phyloP scores from a whole-genome alignment of 2,797 vertebrate genomes.

The Xenentodon cancila region DNA sequence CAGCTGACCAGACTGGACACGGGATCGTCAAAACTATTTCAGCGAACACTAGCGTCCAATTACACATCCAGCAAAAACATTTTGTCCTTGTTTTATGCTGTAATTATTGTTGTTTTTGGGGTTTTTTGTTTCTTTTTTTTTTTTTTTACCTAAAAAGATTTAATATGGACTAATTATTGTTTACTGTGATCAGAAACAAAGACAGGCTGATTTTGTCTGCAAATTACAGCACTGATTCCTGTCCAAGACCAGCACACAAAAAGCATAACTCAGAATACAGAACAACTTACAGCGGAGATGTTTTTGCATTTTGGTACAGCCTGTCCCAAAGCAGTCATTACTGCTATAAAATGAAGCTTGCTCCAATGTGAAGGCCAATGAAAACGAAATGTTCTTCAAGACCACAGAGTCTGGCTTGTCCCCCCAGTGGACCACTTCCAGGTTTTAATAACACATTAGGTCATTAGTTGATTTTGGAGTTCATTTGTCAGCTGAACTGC shows the following conservation, averaged over 20 bases:
- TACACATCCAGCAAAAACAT: too few relatives aligned
- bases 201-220: too few relatives aligned
- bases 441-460: slow-evolving; percentile 18
- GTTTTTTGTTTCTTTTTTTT: too few relatives aligned
- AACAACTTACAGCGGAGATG: slow-evolving; percentile 26
- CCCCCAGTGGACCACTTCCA: slow-evolving; percentile 18
- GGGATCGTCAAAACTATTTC: not conserved
- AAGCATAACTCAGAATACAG: slow-evolving; percentile 26
- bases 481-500: slow-evolving; percentile 8
- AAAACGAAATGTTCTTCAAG: slow-evolving; percentile 45
- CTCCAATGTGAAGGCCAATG: slow-evolving; percentile 33
- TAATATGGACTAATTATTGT: slow-evolving; percentile 1
- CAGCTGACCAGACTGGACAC: not conserved
- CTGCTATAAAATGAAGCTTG: slow-evolving; percentile 28
- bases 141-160: not conserved
- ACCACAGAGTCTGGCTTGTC: slow-evolving; percentile 35
- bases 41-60: not conserved
- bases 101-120: too few relatives aligned
- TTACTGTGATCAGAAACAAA: slow-evolving; percentile 8
- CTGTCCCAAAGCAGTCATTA: slow-evolving; percentile 42
- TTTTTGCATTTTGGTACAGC: slow-evolving; percentile 28
- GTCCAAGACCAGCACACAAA: slow-evolving; percentile 15
- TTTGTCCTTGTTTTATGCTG: too few relatives aligned
- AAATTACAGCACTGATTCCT: slow-evolving; percentile 15
- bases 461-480: slow-evolving; percentile 24